Evolutionary conservation across 2,888 invertebrate genomes (phyloP).

Genomic region (Lissonota sp.): DNA sequence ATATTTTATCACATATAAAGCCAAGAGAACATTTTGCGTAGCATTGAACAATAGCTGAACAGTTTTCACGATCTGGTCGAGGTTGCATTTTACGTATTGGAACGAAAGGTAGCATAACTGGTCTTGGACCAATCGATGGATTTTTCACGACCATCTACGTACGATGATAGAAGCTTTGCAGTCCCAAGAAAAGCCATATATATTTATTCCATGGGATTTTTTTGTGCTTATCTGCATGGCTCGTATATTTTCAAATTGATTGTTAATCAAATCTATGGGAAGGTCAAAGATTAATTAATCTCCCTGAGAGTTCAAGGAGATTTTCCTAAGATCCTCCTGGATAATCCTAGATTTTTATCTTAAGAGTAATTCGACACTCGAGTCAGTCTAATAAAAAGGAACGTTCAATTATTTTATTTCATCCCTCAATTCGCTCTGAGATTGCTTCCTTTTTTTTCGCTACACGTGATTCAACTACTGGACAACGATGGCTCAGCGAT

Average conservation of each 20-base stretch:
- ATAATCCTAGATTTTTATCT: too few relatives aligned
- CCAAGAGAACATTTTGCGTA: background rate
- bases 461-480: slow-evolving; percentile 24
- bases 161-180: slow-evolving; percentile 3
- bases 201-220: too few relatives aligned
- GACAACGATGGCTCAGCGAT: slow-evolving; percentile 38
- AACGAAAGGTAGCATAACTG: background rate
- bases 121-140: slow-evolving; percentile 19
- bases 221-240: too few relatives aligned
- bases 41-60: slow-evolving; percentile 5
- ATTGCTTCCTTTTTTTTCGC: background rate
- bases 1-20: background rate
- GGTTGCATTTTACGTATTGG: slow-evolving; percentile 10
- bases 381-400: too few relatives aligned
- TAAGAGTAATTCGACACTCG: too few relatives aligned
- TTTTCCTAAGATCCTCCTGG: too few relatives aligned
- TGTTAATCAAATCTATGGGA: too few relatives aligned
- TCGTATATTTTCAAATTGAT: too few relatives aligned
- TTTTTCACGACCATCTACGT: background rate
- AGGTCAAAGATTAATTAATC: too few relatives aligned
- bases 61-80: background rate
- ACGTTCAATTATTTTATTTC: too few relatives aligned
- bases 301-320: too few relatives aligned
- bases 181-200: too few relatives aligned
- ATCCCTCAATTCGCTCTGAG: background rate